Percentiles rank a stretch among this genome's conserved stretches.
Evolutionary conservation across 2,888 invertebrate genomes (phyloP).

Genomic region (Tromatobia lineatoria): DNA sequence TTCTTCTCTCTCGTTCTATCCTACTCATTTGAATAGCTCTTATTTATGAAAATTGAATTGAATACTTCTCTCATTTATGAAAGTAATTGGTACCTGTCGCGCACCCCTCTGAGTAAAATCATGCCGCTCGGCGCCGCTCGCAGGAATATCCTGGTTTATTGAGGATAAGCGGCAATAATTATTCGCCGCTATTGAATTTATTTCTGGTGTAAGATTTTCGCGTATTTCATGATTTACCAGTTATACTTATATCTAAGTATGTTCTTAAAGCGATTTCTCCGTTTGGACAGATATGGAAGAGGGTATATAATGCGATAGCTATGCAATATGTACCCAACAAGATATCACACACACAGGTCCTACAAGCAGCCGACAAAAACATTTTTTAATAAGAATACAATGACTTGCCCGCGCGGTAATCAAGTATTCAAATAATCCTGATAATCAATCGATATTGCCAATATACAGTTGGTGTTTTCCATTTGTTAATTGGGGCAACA

Average conservation of each 20-base stretch:
- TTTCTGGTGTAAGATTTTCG: conserved; percentile 66
- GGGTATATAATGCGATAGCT: not conserved
- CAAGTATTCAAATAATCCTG: not conserved
- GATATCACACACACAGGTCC: not conserved
- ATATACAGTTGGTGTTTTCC: not conserved
- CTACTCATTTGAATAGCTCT: conserved; percentile 79
- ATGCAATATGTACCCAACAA: not conserved
- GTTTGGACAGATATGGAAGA: not conserved
- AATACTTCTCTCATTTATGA: conserved; percentile 82
- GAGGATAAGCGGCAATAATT: conserved; percentile 76
- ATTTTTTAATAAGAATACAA: not conserved
- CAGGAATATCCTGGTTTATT: conserved; percentile 12
- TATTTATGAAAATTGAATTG: conserved; percentile 84
- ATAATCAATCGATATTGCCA: not conserved
- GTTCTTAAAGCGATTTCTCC: not conserved
- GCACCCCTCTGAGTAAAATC: conserved; percentile 42
- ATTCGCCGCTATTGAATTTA: conserved; percentile 81
- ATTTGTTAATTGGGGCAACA: not conserved
- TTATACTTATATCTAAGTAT: conserved; percentile 14
- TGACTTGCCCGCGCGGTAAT: not conserved
- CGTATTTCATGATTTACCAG: conserved; percentile 31
- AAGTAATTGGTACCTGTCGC: conserved; percentile 82
- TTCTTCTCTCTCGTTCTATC: conserved; percentile 50
- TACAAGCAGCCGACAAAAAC: not conserved
- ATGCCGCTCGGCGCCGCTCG: not conserved